These are phyloP conservation scores for Aldabrachelys gigantea DNA, from an alignment of 2,113 vertebrate species.

Conservation along the genomic window DNA sequence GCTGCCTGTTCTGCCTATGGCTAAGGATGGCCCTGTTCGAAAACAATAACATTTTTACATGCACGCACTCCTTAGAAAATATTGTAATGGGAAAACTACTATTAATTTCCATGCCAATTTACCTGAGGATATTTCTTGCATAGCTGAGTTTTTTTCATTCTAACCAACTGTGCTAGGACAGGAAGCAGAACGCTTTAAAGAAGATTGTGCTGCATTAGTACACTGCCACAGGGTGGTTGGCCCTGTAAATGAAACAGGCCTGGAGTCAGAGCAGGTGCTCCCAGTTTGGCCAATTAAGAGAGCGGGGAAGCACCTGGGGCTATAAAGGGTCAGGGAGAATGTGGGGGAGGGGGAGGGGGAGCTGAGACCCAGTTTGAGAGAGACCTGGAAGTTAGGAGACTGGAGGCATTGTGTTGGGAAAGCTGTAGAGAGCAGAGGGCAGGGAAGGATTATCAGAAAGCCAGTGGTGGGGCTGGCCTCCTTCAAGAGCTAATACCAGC, in stretches of 20 bases:
- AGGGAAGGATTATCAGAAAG: no score
- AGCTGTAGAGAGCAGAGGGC: no score
- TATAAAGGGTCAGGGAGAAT: no score
- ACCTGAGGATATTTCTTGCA: not conserved
- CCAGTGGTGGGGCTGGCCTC: no score
- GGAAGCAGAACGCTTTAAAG: not conserved
- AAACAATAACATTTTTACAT: slow-evolving; percentile 48
- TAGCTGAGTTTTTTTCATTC: not conserved
- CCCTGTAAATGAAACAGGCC: not conserved
- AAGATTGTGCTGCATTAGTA: not conserved
- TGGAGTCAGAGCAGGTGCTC: not conserved
- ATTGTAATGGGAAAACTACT: slow-evolving; percentile 38
- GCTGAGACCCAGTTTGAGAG: no score
- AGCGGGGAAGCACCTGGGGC: no score
- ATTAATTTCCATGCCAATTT: slow-evolving; percentile 1
- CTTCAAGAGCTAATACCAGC: no score
- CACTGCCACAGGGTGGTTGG: not conserved
- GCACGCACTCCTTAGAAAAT: slow-evolving; percentile 6
- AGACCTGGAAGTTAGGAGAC: no score
- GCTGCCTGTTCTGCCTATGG: no score
- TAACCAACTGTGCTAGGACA: not conserved
- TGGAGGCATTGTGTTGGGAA: no score
- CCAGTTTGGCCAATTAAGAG: not conserved
- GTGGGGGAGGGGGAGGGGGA: no score
- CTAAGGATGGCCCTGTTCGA: not conserved